Evolutionary conservation across 2,113 vertebrate genomes (phyloP), one percentile per base, ranked within the genome.

Genomic region (Corydoras sp.): DNA sequence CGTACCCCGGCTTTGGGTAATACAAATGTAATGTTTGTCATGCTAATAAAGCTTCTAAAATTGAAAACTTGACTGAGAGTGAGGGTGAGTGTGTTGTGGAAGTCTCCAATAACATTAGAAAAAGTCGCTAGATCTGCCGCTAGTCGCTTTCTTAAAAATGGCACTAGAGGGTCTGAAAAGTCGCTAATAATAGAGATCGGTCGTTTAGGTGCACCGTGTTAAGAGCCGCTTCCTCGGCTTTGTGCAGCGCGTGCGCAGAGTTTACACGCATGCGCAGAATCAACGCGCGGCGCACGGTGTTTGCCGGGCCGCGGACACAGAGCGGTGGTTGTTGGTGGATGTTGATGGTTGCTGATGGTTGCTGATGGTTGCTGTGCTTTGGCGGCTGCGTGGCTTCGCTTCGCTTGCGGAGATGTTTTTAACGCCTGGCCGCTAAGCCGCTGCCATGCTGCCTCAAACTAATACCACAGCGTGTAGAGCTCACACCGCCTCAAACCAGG

Each of bases 231-330:
- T 12, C 3, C 5, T 11, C 5, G 2, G 32, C 55, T 24, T 13
- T 14, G 11, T 68, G 5, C 5, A 10, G 67, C 67, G 67, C 67
- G 48, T 68, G 67, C 67, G 67, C 67, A 24, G 0, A 14, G 51
- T 53, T 12, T 3, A 53, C 51, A 14, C 51, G 51, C 51, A 53
- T 53, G 51, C 51, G 51, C 13, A 53, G 13, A 53, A 12, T 6
- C 10, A 12, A 3, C 51, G 13, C 13, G 51, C 10, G 10, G 13
- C 11, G 51, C 3, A 12, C 3, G 5, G 18, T 49, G 55, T 4
- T 9, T 29, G 10, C 67, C 50, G 18, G 32, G 54, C 32, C 10
- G 15, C 11, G 30, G 10, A 13, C 5, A 58, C 4, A 58, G 32
- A 24, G 54, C 43, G 14, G 58, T 48, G 62, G 13, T 55, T 14